These are phyloP conservation scores for Nesogale talazaci DNA, from an alignment of 2,113 vertebrate species.

Conservation along the genomic window DNA sequence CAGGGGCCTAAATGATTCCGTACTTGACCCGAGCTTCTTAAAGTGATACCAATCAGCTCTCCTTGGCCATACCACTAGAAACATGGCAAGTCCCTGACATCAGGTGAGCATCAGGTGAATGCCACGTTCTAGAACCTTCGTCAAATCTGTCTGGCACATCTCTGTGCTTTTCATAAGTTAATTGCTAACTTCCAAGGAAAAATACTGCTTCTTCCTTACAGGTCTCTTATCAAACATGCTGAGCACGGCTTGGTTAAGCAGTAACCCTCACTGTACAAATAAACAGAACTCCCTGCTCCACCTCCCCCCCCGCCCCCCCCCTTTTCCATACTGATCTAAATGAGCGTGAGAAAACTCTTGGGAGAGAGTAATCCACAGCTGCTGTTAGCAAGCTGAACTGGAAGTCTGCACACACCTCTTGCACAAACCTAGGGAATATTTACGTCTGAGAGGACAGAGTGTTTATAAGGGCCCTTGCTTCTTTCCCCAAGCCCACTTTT, in stretches of 20 bases:
- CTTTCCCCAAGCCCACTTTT: slow-evolving; percentile 77
- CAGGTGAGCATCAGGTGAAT: slow-evolving; percentile 15
- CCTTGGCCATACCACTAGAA: neutral
- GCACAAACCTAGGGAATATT: slow-evolving; percentile 80
- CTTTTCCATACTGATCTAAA: slow-evolving; percentile 45
- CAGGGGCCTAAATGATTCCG: neutral
- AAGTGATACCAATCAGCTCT: neutral
- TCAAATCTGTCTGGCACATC: slow-evolving; percentile 63
- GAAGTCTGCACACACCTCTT: slow-evolving; percentile 70
- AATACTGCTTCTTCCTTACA: slow-evolving; percentile 77
- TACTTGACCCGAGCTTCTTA: neutral
- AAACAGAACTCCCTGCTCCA: slow-evolving; percentile 62
- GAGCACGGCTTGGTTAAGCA: slow-evolving; percentile 79
- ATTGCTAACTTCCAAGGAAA: slow-evolving; percentile 83
- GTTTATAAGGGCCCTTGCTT: slow-evolving; percentile 78
- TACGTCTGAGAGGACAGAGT: slow-evolving; percentile 77
- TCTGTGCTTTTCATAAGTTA: slow-evolving; percentile 82
- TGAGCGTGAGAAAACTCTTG: slow-evolving; percentile 65
- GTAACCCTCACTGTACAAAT: slow-evolving; percentile 77
- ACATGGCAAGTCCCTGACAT: neutral
- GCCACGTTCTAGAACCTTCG: slow-evolving; percentile 42
- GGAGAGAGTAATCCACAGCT: slow-evolving; percentile 73
- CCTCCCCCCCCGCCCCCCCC: neutral
- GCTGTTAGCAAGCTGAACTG: slow-evolving; percentile 76
- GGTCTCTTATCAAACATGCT: slow-evolving; percentile 82